A percentile compares a stretch with the other conserved stretches of the same genome.
These are phyloP conservation scores for Penelope pileata DNA, from an alignment of 2,113 vertebrate genomes.

Conservation along the genomic window DNA sequence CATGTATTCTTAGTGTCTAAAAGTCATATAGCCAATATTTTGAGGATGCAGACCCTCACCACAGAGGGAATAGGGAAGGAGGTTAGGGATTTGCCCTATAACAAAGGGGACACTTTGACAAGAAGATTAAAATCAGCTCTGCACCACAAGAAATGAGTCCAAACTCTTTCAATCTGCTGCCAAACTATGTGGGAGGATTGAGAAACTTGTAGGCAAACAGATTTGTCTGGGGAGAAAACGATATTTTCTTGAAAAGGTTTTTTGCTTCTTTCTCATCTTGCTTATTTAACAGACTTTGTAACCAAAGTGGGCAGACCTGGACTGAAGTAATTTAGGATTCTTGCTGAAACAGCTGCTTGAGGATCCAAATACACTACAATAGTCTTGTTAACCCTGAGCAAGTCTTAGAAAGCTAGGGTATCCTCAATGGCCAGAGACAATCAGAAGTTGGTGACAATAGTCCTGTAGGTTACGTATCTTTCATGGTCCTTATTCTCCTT, in stretches of 20 bases:
- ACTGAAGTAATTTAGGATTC: neutral
- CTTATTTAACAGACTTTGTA: neutral
- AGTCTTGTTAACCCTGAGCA: neutral
- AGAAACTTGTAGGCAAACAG: constrained; percentile 16
- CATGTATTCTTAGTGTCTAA: neutral
- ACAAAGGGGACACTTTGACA: neutral
- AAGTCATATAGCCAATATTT: neutral
- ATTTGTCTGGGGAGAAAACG: neutral
- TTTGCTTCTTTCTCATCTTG: neutral
- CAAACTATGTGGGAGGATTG: neutral
- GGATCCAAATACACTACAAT: neutral
- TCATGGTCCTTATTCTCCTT: neutral
- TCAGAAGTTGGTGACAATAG: neutral
- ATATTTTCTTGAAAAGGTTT: neutral
- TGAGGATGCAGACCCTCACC: neutral
- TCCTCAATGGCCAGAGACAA: neutral
- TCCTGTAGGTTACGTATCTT: neutral
- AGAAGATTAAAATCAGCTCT: neutral
- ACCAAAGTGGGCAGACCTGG: neutral
- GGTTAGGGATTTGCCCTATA: neutral
- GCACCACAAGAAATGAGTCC: neutral
- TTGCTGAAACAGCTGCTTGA: neutral
- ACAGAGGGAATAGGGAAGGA: neutral
- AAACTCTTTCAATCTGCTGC: constrained; percentile 1
- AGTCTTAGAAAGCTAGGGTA: neutral